Base-by-base conservation (phyloP, 2,797 vertebrate species). In the Vireo griseus region DNA sequence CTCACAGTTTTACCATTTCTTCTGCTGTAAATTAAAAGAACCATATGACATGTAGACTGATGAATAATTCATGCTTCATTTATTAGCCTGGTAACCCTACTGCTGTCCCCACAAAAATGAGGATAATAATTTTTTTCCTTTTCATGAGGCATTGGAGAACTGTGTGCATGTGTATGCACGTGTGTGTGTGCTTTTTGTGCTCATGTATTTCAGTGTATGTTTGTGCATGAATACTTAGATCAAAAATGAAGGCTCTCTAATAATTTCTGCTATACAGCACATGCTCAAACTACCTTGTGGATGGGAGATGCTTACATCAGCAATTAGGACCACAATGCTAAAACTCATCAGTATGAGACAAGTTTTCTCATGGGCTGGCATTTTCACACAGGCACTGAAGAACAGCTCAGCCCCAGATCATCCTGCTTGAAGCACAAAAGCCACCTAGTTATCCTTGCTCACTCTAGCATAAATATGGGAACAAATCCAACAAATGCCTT, bases 41-140 rank as follows among this genome's bases (percentile, higher is more conserved):
- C 65, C 80, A 74, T 94, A 92, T 16, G 21, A 94, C 25, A 55
- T 31, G 54, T 29, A 94, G 73, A 65, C 22, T 77, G 58, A 92
- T 97, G 95, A 98, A 98, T 97, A 97, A 98, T 98, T 97, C 84
- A 96, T 85, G 33, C 42, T 94, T 95, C 94, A 97, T 97, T 98
- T 97, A 97, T 98, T 97, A 97, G 87, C 88, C 92, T 94, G 87
- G 82, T 97, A 96, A 97, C 93, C 92, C 88, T 94, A 89, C 63
- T 88, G 48, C 79, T 94, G 94, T 74, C 84, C 95, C 97, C 90
- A 97, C 94, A 97, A 97, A 97, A 97, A 95, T 86, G 82, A 96
- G 92, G 75, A 96, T 91, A 94, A 93, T 91, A 51, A 54, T 35
- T 86, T 94, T 94, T 94, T 93, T 81, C 78, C 86, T 78, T 78